Evolutionary conservation across 2,888 invertebrate species (phyloP).

Genomic region (Prosapia bicincta): DNA sequence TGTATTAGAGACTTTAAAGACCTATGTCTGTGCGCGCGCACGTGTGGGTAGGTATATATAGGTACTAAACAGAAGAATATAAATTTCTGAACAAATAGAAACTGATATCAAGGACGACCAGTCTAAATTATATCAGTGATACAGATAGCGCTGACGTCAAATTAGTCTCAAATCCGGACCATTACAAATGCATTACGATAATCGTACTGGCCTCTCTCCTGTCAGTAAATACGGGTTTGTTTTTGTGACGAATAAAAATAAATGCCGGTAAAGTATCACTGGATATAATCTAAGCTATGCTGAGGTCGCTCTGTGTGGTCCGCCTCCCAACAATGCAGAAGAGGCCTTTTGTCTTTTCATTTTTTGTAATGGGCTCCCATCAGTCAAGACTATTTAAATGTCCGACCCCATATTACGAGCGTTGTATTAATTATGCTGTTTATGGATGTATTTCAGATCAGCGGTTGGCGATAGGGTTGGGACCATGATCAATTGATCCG

Average conservation of each 20-base stretch:
- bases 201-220: neutral
- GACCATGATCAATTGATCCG: neutral
- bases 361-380: neutral
- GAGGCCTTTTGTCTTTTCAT: neutral
- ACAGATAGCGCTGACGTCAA: no score
- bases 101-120: no score
- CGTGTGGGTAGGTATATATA: no score
- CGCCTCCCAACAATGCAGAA: neutral
- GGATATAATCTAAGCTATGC: neutral
- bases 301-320: neutral
- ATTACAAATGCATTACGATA: neutral
- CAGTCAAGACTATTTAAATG: neutral
- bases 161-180: no score
- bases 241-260: neutral
- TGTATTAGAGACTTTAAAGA: no score
- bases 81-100: no score
- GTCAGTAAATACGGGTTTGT: neutral
- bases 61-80: no score
- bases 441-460: neutral
- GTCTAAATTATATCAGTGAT: no score
- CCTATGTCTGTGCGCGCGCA: no score
- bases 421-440: neutral
- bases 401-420: neutral
- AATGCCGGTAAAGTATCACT: neutral
- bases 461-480: neutral